Conservation (phyloP, 2,888 invertebrate species). For the Acleris holmiana region DNA sequence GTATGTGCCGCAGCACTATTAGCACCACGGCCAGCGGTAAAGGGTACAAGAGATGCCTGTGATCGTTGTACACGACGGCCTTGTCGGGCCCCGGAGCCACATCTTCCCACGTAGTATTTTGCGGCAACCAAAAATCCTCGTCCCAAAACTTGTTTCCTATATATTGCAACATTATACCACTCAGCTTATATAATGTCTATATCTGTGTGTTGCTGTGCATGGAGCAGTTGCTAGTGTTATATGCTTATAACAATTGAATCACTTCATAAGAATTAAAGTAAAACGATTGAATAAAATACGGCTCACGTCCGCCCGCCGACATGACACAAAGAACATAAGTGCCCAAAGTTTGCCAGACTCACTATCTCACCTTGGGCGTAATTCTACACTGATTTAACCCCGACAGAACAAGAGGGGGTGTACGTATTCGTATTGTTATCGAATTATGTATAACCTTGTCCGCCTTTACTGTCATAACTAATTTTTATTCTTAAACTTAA, state of each 20-base stretch:
- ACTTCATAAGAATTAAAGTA: slow-evolving; percentile 54
- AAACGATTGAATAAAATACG: no score
- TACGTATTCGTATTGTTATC: no score
- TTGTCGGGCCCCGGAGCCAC: slow-evolving; percentile 90
- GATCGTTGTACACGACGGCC: slow-evolving; percentile 90
- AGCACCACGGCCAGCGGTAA: slow-evolving; percentile 92
- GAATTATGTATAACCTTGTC: no score
- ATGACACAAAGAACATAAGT: slow-evolving; percentile 46
- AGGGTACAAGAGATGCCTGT: slow-evolving; percentile 91
- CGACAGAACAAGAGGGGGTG: no score
- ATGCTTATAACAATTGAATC: slow-evolving; percentile 47
- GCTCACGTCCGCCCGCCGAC: slow-evolving; percentile 48
- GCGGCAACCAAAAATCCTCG: slow-evolving; percentile 95
- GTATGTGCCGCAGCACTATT: slow-evolving; percentile 88
- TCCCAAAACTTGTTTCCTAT: slow-evolving; percentile 89
- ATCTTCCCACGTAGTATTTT: slow-evolving; percentile 95
- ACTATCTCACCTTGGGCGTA: no score
- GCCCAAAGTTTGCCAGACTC: no score
- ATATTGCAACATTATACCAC: slow-evolving; percentile 68
- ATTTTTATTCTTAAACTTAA: no score
- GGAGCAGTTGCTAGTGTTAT: no score
- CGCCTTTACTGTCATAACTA: no score
- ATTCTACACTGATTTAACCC: no score
- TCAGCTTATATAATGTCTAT: slow-evolving; percentile 29
- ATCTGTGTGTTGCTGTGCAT: no score